Conservation (phyloP, 2,113 vertebrate genomes). For the Oenanthe melanoleuca region DNA sequence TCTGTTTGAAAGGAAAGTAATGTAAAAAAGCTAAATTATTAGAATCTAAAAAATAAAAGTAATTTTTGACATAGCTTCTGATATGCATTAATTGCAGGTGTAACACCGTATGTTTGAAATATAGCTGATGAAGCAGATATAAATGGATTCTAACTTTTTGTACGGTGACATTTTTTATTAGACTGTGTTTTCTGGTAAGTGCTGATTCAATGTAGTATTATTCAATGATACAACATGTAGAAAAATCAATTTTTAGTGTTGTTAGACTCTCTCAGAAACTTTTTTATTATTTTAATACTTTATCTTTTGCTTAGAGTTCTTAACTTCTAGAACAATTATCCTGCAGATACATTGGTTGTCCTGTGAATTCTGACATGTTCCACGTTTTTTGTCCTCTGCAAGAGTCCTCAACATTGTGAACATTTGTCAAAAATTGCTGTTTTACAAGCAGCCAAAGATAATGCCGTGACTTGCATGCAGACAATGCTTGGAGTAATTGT, state of each 20-base stretch:
- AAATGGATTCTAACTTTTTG: neutral
- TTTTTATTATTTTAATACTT: neutral
- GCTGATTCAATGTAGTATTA: neutral
- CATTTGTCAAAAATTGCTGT: neutral
- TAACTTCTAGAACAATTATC: neutral
- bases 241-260: constrained; percentile 25
- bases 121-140: neutral
- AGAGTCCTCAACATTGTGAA: neutral
- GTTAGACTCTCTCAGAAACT: neutral
- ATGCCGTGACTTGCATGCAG: neutral
- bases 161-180: neutral
- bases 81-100: neutral
- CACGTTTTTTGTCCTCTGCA: neutral
- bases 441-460: neutral
- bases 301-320: neutral
- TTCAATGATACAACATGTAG: neutral
- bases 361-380: neutral
- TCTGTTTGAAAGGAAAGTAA: neutral
- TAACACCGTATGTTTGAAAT: neutral
- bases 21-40: neutral
- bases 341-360: neutral
- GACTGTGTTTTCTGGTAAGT: neutral
- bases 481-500: neutral
- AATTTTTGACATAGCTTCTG: neutral
- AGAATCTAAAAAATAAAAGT: neutral